Conservation (phyloP, 2,113 vertebrate species). For the Colaptes auratus region DNA sequence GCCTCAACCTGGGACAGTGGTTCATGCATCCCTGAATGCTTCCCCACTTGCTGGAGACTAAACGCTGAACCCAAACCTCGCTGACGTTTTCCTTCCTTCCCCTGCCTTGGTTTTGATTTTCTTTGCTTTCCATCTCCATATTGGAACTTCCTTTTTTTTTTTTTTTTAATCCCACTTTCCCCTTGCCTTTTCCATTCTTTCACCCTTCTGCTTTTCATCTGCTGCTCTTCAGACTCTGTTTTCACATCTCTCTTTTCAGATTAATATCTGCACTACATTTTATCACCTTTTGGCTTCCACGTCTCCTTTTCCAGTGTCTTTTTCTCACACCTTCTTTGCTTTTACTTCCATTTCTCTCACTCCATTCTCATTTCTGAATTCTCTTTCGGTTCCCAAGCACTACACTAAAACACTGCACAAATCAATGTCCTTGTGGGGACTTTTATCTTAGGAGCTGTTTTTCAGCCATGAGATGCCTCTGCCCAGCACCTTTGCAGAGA, state of each 20-base stretch:
- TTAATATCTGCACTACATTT: constrained; percentile 35
- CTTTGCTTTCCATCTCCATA: not conserved
- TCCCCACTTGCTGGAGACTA: not conserved
- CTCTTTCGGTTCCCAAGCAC: not conserved
- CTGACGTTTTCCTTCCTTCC: not conserved
- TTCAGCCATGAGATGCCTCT: not conserved
- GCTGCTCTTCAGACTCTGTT: not conserved
- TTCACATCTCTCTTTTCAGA: constrained; percentile 7
- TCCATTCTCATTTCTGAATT: not conserved
- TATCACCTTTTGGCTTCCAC: not conserved
- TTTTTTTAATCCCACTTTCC: not conserved
- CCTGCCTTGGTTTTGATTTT: not conserved
- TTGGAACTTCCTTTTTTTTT: not conserved
- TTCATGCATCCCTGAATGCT: constrained; percentile 22
- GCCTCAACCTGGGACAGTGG: not conserved
- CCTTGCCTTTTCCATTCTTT: not conserved
- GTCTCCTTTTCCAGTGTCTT: not conserved
- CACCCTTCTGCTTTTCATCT: not conserved
- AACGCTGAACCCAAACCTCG: not conserved
- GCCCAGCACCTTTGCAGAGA: not conserved
- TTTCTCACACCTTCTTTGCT: not conserved
- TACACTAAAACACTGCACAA: not conserved
- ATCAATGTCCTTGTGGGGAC: not conserved
- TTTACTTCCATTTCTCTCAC: not conserved
- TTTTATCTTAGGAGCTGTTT: constrained; percentile 26